These are phyloP conservation scores for Morone chrysops DNA, from an alignment of 2,113 vertebrate genomes.

Conservation along the genomic window DNA sequence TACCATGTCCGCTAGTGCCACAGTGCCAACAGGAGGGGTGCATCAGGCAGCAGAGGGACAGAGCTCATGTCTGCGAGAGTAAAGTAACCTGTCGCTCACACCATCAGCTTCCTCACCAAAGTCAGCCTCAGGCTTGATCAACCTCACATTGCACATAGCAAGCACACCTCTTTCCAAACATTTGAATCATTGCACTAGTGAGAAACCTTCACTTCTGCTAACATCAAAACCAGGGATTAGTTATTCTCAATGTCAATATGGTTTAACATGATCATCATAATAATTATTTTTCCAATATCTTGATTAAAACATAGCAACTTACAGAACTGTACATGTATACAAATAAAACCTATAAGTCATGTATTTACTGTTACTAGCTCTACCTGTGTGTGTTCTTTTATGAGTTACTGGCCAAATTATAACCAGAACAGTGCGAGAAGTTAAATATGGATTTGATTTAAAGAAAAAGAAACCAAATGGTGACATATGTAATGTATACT, in stretches of 20 bases:
- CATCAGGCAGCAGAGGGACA: neutral
- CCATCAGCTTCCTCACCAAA: conserved; percentile 25
- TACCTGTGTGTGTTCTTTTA: too few relatives aligned
- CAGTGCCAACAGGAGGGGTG: neutral
- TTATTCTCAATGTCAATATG: neutral
- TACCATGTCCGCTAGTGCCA: neutral
- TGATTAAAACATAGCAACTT: too few relatives aligned
- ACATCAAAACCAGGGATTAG: conserved; percentile 12
- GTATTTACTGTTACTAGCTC: too few relatives aligned
- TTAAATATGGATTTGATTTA: too few relatives aligned
- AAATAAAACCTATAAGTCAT: too few relatives aligned
- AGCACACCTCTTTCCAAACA: conserved; percentile 30
- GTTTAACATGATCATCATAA: neutral
- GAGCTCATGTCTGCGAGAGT: conserved; percentile 22
- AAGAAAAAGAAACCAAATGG: too few relatives aligned
- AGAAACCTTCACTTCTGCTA: neutral
- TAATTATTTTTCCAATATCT: too few relatives aligned
- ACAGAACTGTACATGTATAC: too few relatives aligned
- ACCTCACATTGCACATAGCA: neutral
- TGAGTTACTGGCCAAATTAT: too few relatives aligned
- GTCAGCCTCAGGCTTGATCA: conserved; percentile 14
- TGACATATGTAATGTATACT: too few relatives aligned
- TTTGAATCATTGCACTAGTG: conserved; percentile 10
- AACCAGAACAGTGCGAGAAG: too few relatives aligned
- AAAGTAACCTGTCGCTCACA: conserved; percentile 29